Base-by-base conservation (phyloP, 2,113 vertebrate genomes). In the Pyrgilauda ruficollis region DNA sequence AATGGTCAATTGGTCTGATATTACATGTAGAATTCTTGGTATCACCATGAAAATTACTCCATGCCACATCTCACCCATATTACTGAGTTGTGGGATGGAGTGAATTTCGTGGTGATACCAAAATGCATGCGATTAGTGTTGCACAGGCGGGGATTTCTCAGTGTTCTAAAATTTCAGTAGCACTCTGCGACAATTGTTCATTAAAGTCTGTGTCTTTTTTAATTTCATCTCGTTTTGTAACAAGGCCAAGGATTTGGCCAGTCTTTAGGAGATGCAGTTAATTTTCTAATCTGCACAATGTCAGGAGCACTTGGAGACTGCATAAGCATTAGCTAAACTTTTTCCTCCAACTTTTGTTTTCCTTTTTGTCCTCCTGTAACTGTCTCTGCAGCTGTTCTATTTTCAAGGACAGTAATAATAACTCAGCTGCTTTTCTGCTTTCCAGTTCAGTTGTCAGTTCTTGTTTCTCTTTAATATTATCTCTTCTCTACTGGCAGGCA, bases 21-120 rank as follows among this genome's bases (percentile, higher is more conserved):
- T 15, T 46, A 19, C 53, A 44, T 0, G 0, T 8, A 15, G 19
- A 23, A 39, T 52, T 69, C 28, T 78, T 53, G 39, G 28, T n/a
- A 39, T 53, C 47, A 28, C 39, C 22, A 19, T 3, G 5, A 23
- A 53, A 39, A 53, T 53, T 27, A 28, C 15, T 46, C 12, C 27
- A 37, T 50, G 17, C 44, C 52, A 50, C 20, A 9, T 52, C 17
- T 52, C 26, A 15, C 7, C 4, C 7, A 12, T 46, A 15, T 46
- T 5, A 7, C 15, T 64, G 69, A 37, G 27, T 15, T 27, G 11
- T 37, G 21, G 33, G 39, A 33, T 84, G 49, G 4, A 18, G n/a
- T 55, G 50, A 74, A 47, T 28, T 55, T 64, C 2, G 1, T 41
- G n/a, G 23, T 47, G 50, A 66, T 47, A 64, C 11, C 41, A 49